These are phyloP conservation scores for Ceyx cyanopectus DNA, from an alignment of 2,113 vertebrate species.

Conservation along the genomic window DNA sequence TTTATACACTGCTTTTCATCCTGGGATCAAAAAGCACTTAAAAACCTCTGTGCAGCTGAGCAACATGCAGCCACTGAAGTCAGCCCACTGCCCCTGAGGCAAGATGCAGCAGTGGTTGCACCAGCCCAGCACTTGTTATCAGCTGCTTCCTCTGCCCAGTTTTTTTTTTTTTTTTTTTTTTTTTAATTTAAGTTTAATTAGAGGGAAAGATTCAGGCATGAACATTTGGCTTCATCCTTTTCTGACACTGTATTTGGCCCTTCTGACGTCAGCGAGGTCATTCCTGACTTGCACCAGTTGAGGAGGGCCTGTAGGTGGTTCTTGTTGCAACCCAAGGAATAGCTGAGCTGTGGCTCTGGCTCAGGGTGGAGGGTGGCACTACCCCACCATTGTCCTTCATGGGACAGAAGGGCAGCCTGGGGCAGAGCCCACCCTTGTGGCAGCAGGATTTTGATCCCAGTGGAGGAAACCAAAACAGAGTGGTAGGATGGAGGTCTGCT, in stretches of 20 bases:
- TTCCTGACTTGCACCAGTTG: not conserved
- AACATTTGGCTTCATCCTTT: not conserved
- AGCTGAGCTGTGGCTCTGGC: not conserved
- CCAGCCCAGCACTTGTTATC: fast-evolving
- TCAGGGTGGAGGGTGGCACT: not conserved
- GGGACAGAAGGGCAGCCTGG: not conserved
- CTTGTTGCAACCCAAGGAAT: not conserved
- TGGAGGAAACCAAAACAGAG: not conserved
- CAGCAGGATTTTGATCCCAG: not conserved
- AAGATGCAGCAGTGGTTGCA: not conserved
- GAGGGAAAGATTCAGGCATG: not conserved
- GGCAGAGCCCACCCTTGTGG: not conserved
- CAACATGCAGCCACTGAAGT: conserved; percentile 4
- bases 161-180: not conserved
- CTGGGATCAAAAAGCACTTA: not conserved
- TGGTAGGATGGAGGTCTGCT: not conserved
- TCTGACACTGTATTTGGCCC: not conserved
- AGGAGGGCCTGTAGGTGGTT: not conserved
- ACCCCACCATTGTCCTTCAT: fast-evolving
- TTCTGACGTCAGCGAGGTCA: not conserved
- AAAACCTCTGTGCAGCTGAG: not conserved
- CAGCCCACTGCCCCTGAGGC: not conserved
- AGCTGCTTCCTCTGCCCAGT: fast-evolving
- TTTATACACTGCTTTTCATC: not conserved
- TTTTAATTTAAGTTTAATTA: not conserved